Base-by-base conservation (phyloP, 2,113 vertebrate genomes). In the Engraulis encrasicolus region DNA sequence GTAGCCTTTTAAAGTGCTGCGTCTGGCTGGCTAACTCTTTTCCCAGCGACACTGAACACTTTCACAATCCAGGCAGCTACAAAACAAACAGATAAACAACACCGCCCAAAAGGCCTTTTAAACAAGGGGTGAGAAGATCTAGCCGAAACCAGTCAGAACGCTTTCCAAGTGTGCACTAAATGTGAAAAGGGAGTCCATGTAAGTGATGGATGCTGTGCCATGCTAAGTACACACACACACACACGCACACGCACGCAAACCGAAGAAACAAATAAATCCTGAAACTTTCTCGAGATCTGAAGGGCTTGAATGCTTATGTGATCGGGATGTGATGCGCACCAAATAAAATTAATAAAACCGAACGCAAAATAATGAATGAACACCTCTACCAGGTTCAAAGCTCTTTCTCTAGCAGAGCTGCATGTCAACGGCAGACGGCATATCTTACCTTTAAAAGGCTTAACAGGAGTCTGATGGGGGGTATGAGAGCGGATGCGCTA, bases 1-100 rank as follows among this genome's bases (percentile, higher is more conserved):
- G 66, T 34, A 74, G 27, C 66, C 66, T 74, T 71, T 74, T 34
- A 74, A 74, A 74, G 66, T 12, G 12, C 27, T 74, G 66, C 66
- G 34, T 23, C 66, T 74, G 66, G 66, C 27, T 74, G 23, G 14
- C n/a, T n/a, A n/a, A n/a, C n/a, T n/a, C n/a, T 74, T 31, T 74
- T 34, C 3, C 31, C 66, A 74, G 66, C 1, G 27, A 74, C 66
- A 74, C 27, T 17, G 66, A 34, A 34, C 66, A 74, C 31, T 34
- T 74, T 36, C 66, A 5, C 31, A 74, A n/a, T n/a, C n/a, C n/a
- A n/a, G n/a, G n/a, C n/a, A 31, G 27, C 31, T 34, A 27, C 31
- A 34, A 36, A 31, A 74, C 31, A 17, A 27, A 45, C 40, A 45
- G 40, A 9, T 45, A 45, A 45, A 45, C n/a, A 9, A 9, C 9